Evolutionary conservation across 2,113 vertebrate genomes (phyloP), one percentile per base, ranked within the genome.

Genomic region (Actinemys pallida): DNA sequence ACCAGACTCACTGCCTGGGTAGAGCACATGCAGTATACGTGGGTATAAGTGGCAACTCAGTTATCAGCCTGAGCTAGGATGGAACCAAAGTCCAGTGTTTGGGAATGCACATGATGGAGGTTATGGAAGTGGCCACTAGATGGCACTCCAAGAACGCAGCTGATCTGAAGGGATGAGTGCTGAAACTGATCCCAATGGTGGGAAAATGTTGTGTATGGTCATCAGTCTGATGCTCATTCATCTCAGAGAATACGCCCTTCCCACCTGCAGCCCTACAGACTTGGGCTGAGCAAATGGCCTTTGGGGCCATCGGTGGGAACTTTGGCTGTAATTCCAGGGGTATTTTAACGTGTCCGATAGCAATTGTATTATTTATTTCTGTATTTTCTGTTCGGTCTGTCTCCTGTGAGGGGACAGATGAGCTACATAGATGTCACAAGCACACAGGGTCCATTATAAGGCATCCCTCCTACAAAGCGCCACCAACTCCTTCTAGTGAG

Each of bases 301-400:
- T 75, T 65, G 80, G 49, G 86, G 50, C 87, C 22, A 8, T 25
- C 25, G 3, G 11, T 25, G 49, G 47, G 62, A 72, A 9, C 8
- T 72, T 27, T 12, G 13, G 31, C 54, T 62, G 22, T 0, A 0
- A 35, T n/a, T 39, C 54, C 72, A 78, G n/a, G 50, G 0, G 5
- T 79, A 76, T 89, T 80, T 93, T 84, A 80, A 31, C 10, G 12
- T 27, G 42, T 87, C 52, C 25, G 92, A 93, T 87, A 87, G 75
- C 45, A 91, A 0, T 22, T 81, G 35, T 8, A 84, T 75, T 72
- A 72, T 92, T 88, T 92, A 52, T 56, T 93, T 53, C 56, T 83
- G 65, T 72, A 0, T 5, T 52, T 78, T 69, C 3, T 4, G 53
- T 93, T 76, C 50, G 11, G 39, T 31, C 81, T 76, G 0, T 47